phyloP scores from a whole-genome alignment of 2,113 vertebrate species.

The Sitta europaea region DNA sequence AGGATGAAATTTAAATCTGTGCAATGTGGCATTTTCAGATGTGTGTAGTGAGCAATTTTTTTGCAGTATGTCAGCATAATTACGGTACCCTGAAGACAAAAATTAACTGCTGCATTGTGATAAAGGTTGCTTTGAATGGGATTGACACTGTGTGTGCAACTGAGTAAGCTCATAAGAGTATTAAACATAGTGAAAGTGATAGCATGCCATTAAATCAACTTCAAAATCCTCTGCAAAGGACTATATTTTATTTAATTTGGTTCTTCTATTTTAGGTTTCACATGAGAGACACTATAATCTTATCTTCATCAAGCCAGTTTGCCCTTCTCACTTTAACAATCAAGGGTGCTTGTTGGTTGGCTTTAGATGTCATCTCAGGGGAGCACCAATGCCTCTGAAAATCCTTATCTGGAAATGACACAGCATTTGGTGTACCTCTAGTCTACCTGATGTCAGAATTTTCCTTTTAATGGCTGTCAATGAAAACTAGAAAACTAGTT shows the following conservation, averaged over 20 bases:
- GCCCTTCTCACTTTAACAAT: constrained; percentile 14
- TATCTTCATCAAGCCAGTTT: constrained; percentile 53
- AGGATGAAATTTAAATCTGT: neutral
- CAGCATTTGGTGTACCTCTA: constrained; percentile 16
- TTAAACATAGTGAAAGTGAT: neutral
- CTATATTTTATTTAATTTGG: constrained; percentile 36
- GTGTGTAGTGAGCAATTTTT: neutral
- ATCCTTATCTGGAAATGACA: constrained; percentile 46
- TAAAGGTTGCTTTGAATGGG: neutral
- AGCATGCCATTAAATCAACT: constrained; percentile 9
- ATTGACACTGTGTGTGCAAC: neutral
- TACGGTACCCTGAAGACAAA: neutral
- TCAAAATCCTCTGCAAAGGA: neutral
- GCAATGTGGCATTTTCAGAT: neutral
- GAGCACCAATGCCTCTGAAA: constrained; percentile 14
- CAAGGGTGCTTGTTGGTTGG: neutral
- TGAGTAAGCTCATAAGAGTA: neutral
- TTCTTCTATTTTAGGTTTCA: constrained; percentile 43
- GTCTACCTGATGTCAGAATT: constrained; percentile 3
- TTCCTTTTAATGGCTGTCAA: constrained; percentile 8
- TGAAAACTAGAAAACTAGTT: neutral
- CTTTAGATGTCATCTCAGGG: constrained; percentile 6
- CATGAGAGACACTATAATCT: constrained; percentile 11
- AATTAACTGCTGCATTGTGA: neutral
- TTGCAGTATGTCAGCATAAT: neutral